phyloP scores from a whole-genome alignment of 2,888 invertebrate genomes.

The Patella caerulea region DNA sequence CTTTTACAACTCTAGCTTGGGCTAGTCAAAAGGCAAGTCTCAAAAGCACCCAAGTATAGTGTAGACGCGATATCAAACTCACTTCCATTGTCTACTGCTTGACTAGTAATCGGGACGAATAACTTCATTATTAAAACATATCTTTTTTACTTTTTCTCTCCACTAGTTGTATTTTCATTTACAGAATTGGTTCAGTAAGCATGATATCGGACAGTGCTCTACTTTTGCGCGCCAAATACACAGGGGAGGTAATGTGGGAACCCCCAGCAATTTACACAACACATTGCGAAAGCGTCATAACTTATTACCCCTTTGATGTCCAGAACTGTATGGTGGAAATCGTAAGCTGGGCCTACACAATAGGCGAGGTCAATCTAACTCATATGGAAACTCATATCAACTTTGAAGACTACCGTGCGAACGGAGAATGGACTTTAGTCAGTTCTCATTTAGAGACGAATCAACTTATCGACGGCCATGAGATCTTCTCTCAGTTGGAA shows the following conservation, averaged over 20 bases:
- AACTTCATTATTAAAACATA: no score
- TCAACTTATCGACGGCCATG: not conserved
- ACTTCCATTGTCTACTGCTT: no score
- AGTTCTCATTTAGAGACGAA: conserved; percentile 14
- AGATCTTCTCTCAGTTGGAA: conserved; percentile 24
- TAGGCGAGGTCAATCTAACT: conserved; percentile 28
- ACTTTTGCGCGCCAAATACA: conserved; percentile 25
- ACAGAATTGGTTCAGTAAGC: conserved; percentile 26
- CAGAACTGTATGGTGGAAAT: conserved; percentile 35
- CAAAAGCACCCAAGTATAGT: no score
- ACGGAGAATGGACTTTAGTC: conserved; percentile 34
- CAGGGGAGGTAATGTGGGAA: conserved; percentile 37
- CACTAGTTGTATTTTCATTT: not conserved
- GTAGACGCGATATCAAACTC: no score
- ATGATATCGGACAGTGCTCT: conserved; percentile 22
- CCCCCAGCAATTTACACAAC: conserved; percentile 32
- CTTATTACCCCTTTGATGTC: conserved; percentile 39
- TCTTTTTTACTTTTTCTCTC: no score
- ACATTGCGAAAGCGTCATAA: conserved; percentile 37
- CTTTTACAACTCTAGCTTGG: no score
- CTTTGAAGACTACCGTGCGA: conserved; percentile 23
- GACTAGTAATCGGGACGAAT: no score
- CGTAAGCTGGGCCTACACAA: conserved; percentile 33
- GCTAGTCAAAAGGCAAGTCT: no score
- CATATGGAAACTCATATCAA: conserved; percentile 22